A percentile compares a stretch with the other conserved stretches of the same genome.
phyloP scores from a whole-genome alignment of 1,140 invertebrate genomes.

The Teleogryllus occipitalis region DNA sequence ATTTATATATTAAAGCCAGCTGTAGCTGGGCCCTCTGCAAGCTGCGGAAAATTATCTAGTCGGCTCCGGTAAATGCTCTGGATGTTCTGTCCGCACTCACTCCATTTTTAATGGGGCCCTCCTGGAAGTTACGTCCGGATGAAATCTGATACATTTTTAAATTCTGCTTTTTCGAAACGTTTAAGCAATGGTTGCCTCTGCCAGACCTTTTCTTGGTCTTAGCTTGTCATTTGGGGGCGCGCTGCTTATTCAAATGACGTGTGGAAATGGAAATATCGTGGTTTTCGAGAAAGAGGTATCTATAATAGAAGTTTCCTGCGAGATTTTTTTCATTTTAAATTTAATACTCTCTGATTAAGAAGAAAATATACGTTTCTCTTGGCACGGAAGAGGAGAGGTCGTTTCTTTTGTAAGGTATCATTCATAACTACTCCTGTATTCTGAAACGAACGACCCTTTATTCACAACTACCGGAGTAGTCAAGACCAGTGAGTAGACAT shows the following conservation, averaged over 20 bases:
- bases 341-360: no score
- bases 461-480: no score
- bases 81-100: background rate
- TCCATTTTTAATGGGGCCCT: background rate
- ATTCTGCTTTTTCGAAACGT: background rate
- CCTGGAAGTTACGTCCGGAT: background rate
- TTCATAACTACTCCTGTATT: no score
- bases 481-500: no score
- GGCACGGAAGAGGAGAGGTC: no score
- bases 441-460: no score
- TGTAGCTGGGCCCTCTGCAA: background rate
- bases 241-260: background rate
- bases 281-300: no score
- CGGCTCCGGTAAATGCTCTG: background rate
- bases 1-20: background rate
- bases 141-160: background rate
- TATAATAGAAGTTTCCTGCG: no score
- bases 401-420: no score
- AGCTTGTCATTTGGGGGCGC: background rate
- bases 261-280: background rate
- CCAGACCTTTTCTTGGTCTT: background rate
- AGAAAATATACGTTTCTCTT: no score
- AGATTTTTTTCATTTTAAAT: no score
- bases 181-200: background rate
- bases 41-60: background rate